These are phyloP conservation scores for Tipula unca DNA, from an alignment of 2,888 invertebrate genomes.

Conservation along the genomic window DNA sequence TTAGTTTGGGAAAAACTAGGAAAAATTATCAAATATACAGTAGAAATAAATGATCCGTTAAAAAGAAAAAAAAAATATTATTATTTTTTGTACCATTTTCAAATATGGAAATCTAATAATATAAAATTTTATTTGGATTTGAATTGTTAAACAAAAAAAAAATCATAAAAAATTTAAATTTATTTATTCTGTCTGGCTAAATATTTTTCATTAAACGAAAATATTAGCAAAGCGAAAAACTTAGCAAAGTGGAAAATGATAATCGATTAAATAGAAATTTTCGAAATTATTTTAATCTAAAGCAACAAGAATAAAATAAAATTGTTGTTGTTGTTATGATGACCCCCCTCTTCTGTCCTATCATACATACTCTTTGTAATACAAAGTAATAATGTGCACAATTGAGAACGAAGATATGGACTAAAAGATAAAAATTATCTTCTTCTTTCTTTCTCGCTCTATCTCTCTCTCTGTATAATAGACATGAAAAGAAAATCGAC, in stretches of 20 bases:
- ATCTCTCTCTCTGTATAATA: background rate
- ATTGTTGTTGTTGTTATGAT: background rate
- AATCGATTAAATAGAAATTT: background rate
- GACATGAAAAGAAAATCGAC: background rate
- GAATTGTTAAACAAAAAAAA: background rate
- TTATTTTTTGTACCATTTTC: background rate
- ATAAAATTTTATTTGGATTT: background rate
- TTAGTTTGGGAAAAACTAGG: background rate
- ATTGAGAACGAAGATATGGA: background rate
- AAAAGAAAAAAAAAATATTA: background rate
- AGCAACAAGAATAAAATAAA: background rate
- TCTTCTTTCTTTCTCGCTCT: background rate
- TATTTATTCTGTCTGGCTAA: constrained; percentile 14
- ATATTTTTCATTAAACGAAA: background rate
- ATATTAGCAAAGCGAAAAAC: background rate
- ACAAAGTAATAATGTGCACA: background rate
- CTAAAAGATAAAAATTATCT: background rate
- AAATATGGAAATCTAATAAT: constrained; percentile 14
- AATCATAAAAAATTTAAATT: background rate
- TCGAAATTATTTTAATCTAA: background rate
- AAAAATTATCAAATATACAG: constrained; percentile 1
- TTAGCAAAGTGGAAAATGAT: background rate
- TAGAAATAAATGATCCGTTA: background rate
- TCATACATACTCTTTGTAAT: background rate
- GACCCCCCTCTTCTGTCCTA: background rate